phyloP scores from a whole-genome alignment of 2,113 vertebrate genomes.

The Syngnathoides biaculeatus region DNA sequence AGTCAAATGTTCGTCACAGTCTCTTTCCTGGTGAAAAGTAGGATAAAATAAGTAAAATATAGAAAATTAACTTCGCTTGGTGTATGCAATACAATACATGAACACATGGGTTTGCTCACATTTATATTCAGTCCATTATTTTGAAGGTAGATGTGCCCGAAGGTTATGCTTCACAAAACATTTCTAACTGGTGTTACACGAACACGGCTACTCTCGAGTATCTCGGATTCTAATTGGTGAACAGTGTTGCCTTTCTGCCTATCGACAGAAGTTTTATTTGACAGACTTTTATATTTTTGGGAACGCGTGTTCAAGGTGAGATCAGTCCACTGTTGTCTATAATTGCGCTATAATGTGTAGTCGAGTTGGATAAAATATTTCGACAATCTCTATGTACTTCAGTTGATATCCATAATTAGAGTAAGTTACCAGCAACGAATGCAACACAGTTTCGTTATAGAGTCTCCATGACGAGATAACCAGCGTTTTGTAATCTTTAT shows the following conservation, averaged over 20 bases:
- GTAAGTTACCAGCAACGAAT: not conserved
- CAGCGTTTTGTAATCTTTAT: too few relatives aligned
- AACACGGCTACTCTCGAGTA: not conserved
- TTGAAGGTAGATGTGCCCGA: conserved; percentile 21
- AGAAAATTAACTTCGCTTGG: not conserved
- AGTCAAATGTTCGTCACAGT: not conserved
- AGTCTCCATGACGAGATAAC: not conserved
- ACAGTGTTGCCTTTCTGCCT: conserved; percentile 17
- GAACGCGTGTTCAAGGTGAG: conserved; percentile 67
- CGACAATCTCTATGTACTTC: not conserved
- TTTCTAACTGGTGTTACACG: not conserved
- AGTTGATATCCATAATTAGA: not conserved
- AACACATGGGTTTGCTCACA: not conserved
- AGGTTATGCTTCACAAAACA: not conserved
- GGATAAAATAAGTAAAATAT: not conserved
- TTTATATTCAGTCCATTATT: conserved; percentile 4
- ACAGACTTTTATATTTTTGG: not conserved
- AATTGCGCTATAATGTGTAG: not conserved
- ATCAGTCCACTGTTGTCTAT: not conserved
- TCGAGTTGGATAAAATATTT: not conserved
- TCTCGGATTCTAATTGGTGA: conserved; percentile 52
- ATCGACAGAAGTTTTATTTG: conserved; percentile 34
- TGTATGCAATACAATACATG: too few relatives aligned
- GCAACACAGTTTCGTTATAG: not conserved
- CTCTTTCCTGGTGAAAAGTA: not conserved